phyloP scores from a whole-genome alignment of 2,113 vertebrate species.

The Pithys albifrons region DNA sequence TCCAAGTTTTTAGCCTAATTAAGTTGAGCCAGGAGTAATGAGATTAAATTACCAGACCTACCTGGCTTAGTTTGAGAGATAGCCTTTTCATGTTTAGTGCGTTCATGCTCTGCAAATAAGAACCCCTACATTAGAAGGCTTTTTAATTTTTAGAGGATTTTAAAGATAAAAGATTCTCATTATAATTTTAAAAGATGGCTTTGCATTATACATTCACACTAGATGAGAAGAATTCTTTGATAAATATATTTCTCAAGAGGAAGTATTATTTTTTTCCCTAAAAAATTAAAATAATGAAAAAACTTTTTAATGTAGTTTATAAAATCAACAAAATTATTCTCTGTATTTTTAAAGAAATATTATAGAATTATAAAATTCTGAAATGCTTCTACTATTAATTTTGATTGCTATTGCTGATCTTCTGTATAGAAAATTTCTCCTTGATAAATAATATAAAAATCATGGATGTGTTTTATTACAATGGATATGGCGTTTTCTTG shows the following conservation, averaged over 20 bases:
- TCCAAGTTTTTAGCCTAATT: background rate
- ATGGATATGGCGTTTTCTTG: fast-evolving
- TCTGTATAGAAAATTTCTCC: background rate
- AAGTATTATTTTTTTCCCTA: fast-evolving
- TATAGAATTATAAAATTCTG: background rate
- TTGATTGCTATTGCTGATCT: background rate
- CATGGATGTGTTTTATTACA: background rate
- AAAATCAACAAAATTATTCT: background rate
- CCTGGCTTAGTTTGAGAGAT: conserved; percentile 60
- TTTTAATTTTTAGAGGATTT: background rate
- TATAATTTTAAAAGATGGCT: background rate
- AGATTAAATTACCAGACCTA: conserved; percentile 12
- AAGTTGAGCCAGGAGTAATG: background rate
- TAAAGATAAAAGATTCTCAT: background rate
- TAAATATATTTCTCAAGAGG: background rate
- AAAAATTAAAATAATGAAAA: background rate
- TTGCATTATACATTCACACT: background rate
- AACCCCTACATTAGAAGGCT: background rate
- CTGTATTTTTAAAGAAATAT: background rate
- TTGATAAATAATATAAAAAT: background rate
- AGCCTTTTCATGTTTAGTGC: conserved; percentile 45
- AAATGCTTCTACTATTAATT: background rate
- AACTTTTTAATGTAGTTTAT: background rate
- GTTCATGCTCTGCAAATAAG: conserved; percentile 63
- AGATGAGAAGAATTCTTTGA: background rate